Base-by-base conservation (phyloP, 1,140 invertebrate genomes). In the Platorchestia sp. region DNA sequence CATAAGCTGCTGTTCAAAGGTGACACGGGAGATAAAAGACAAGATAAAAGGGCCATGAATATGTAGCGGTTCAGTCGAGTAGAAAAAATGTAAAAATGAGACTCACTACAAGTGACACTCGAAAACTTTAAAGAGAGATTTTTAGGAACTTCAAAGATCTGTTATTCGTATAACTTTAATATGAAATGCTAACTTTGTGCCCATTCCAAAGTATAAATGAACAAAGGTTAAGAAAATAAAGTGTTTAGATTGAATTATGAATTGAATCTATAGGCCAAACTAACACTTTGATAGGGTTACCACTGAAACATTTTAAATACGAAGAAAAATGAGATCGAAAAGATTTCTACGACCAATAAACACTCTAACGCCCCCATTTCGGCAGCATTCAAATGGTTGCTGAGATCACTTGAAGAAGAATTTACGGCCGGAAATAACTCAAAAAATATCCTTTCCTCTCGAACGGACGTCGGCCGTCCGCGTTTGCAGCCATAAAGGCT, bases 391-490 rank as follows among this genome's bases (percentile, higher is more conserved):
- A 89, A 89, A 89, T 89, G 87, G 87, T 89, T 89, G 41, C 43
- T 89, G 43, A 89, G 87, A 89, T 89, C 87, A 89, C 87, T 89
- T 89, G 87, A 89, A 44, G 42, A 44, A 44, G 43, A 89, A 89
- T 89, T 89, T 89, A 89, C 41, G 87, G 41, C 43, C 43, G 36
- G 87, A 89, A 19, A 89, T 89, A 89, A 42, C 87, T 89, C 87
- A 89, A 89, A 89, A 86, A 89, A 89, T 89, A 89, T 89, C 87
- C 87, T 89, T 89, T 14, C 87, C 87, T 89, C 87, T 89, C 41
- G 87, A 89, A 44, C 87, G 87, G 87, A 42, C 87, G 87, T 43
- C 87, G n/a, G 41, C n/a, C n/a, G 36, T 44, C 87, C 87, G 36
- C 87, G 14, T 89, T 27, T 89, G 41, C 87, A 41, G 87, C 87